Evolutionary conservation across 2,113 vertebrate genomes (phyloP).

Genomic region (Corydoras maculifer): DNA sequence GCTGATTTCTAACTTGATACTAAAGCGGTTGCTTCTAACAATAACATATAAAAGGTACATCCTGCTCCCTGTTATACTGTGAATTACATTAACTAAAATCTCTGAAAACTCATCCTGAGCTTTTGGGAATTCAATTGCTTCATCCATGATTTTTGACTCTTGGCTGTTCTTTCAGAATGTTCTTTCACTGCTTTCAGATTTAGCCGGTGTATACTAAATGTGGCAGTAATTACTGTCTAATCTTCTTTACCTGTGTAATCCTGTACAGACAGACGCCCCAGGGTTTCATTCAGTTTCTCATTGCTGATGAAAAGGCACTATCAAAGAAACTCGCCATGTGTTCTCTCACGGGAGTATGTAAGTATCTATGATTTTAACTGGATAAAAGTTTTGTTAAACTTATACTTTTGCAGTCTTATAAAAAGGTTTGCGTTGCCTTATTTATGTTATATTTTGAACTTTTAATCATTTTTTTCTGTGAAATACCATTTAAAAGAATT

Average conservation of each 20-base stretch:
- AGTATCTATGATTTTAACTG: constrained; percentile 42
- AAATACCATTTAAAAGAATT: too few species aligned
- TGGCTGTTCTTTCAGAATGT: constrained; percentile 1
- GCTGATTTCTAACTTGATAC: constrained; percentile 16
- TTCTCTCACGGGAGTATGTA: constrained; percentile 42
- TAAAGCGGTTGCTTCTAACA: neutral
- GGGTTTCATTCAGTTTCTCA: constrained; percentile 43
- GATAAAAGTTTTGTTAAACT: neutral
- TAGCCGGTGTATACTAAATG: constrained; percentile 57
- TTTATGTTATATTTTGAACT: too few species aligned
- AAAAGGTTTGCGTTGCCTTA: too few species aligned
- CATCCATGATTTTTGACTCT: constrained; percentile 17
- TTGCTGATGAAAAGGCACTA: constrained; percentile 31
- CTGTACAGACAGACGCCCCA: constrained; percentile 31
- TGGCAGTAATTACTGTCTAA: constrained; percentile 58
- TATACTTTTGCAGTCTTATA: too few species aligned
- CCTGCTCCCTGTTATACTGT: neutral
- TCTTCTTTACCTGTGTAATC: constrained; percentile 51
- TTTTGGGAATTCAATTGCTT: neutral
- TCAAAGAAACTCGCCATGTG: constrained; percentile 2
- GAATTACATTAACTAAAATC: neutral
- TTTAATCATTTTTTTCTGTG: too few species aligned
- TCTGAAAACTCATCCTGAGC: neutral
- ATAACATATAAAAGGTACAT: neutral
- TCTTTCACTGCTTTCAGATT: constrained; percentile 43